phyloP scores from a whole-genome alignment of 2,888 invertebrate species.

The Habrosyne pyritoides region DNA sequence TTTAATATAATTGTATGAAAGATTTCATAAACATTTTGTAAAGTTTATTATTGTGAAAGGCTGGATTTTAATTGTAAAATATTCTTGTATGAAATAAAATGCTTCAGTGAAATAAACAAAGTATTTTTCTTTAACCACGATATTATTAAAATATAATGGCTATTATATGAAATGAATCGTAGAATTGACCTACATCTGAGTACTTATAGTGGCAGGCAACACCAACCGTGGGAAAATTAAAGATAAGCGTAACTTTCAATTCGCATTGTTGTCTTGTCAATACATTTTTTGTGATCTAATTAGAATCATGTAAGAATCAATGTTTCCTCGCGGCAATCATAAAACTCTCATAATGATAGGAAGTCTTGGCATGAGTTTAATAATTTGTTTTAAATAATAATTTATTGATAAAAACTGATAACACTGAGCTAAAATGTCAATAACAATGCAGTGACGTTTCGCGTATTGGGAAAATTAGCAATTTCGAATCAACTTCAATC shows the following conservation, averaged over 20 bases:
- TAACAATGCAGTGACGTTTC: constrained; percentile 75
- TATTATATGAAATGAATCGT: constrained; percentile 43
- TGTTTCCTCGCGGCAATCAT: constrained; percentile 50
- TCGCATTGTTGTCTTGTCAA: constrained; percentile 54
- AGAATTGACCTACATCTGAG: constrained; percentile 52
- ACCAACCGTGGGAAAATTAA: constrained; percentile 62
- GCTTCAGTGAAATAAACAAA: constrained; percentile 7
- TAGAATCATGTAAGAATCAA: constrained; percentile 56
- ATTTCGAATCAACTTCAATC: constrained; percentile 56
- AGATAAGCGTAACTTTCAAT: constrained; percentile 64
- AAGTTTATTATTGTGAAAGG: not conserved
- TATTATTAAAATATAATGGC: not conserved
- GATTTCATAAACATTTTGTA: constrained; percentile 17
- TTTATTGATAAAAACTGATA: constrained; percentile 53
- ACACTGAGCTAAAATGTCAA: constrained; percentile 65
- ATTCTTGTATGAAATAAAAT: not conserved
- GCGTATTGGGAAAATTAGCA: constrained; percentile 58
- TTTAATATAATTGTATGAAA: constrained; percentile 16
- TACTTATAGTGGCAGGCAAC: constrained; percentile 51
- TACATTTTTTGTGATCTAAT: constrained; percentile 51
- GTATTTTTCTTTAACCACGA: not conserved
- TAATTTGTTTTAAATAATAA: constrained; percentile 22
- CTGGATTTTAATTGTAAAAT: not conserved
- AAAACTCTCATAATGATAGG: constrained; percentile 26
- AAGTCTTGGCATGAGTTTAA: constrained; percentile 19